Conservation (phyloP, 2,888 invertebrate genomes). For the Caradrina kadenii region DNA sequence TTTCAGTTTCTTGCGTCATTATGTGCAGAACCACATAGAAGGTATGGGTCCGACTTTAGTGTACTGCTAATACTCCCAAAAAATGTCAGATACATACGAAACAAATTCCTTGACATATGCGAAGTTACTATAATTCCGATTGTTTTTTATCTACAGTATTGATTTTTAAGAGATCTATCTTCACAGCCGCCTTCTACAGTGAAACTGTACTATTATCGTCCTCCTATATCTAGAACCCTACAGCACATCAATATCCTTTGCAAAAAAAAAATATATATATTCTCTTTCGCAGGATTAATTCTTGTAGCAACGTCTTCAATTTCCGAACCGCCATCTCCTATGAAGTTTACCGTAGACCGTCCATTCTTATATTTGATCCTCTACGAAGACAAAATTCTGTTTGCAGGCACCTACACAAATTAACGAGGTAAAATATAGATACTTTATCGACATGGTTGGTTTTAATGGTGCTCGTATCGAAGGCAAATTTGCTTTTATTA, state of each 20-base stretch:
- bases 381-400: slow-evolving; percentile 68
- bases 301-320: slow-evolving; percentile 27
- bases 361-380: slow-evolving; percentile 70
- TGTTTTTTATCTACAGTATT: not conserved
- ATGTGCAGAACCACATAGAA: not conserved
- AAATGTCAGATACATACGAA: not conserved
- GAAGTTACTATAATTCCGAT: not conserved
- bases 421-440: slow-evolving; percentile 56
- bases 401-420: slow-evolving; percentile 68
- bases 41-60: no score
- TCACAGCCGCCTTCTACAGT: not conserved
- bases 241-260: not conserved
- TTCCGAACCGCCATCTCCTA: slow-evolving; percentile 28
- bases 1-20: not conserved
- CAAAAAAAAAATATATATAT: not conserved
- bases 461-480: slow-evolving; percentile 7
- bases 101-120: not conserved
- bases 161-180: no score
- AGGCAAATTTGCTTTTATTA: slow-evolving; percentile 3
- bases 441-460: not conserved
- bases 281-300: slow-evolving; percentile 41
- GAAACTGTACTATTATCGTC: not conserved
- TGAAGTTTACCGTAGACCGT: slow-evolving; percentile 51
- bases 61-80: not conserved
- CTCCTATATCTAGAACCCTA: not conserved